These are phyloP conservation scores for Apostichopus leukothele DNA, from an alignment of 53 echinoderm and acorn worm genomes.

Conservation along the genomic window DNA sequence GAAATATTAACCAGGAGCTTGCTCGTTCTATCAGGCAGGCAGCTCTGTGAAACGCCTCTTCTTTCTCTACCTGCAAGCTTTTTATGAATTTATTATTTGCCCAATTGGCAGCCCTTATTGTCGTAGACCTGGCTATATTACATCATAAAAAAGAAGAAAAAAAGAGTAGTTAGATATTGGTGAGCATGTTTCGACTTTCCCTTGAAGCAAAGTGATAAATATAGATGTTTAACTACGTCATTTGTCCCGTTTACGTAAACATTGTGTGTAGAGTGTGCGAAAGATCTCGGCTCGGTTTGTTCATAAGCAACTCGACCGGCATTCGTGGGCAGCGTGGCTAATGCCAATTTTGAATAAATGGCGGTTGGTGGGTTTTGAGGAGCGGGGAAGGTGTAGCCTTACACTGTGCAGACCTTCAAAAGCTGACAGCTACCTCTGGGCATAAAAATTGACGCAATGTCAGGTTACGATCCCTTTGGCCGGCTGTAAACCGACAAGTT, in stretches of 20 bases:
- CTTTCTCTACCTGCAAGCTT: background rate
- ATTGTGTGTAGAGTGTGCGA: constrained; percentile 15
- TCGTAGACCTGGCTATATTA: background rate
- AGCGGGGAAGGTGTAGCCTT: constrained; percentile 6
- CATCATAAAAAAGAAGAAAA: constrained; percentile 6
- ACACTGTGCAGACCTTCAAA: constrained; percentile 10
- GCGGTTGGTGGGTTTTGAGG: background rate
- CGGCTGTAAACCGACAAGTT: background rate
- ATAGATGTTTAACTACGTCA: constrained; percentile 3
- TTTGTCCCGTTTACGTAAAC: constrained; percentile 26
- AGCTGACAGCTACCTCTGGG: background rate
- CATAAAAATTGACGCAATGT: constrained; percentile 15
- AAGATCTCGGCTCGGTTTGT: background rate
- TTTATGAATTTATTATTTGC: constrained; percentile 9
- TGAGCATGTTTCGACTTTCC: constrained; percentile 14
- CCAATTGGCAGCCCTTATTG: background rate
- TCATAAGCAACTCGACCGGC: background rate
- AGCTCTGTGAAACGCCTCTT: background rate
- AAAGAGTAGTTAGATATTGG: background rate
- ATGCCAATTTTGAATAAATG: background rate
- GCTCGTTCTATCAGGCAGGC: background rate
- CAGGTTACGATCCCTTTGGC: background rate
- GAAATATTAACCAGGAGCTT: background rate
- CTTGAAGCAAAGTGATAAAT: constrained; percentile 36
- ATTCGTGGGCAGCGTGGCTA: background rate